These are phyloP conservation scores for Pyrrhosoma nymphula DNA, from an alignment of 2,888 invertebrate genomes.

Conservation along the genomic window DNA sequence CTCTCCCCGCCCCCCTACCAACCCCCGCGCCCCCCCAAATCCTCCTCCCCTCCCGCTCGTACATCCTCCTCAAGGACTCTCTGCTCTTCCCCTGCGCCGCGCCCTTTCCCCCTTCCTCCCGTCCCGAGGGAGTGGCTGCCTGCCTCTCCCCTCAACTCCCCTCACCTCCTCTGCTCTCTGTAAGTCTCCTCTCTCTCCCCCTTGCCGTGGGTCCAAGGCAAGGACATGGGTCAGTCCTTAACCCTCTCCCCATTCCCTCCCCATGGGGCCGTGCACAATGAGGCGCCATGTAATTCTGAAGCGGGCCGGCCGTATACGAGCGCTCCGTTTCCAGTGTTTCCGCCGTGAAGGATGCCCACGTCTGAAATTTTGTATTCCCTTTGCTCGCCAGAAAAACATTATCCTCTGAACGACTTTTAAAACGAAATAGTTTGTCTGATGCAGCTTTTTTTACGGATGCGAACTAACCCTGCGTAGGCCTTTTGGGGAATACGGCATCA, in stretches of 20 bases:
- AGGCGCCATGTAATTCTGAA: not conserved
- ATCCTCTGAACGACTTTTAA: too few species aligned
- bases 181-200: not conserved
- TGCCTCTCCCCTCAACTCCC: not conserved
- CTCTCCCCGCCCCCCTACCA: not conserved
- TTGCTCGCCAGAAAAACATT: too few species aligned
- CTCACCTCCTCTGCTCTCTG: not conserved
- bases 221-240: conserved; percentile 33
- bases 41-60: not conserved
- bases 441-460: too few species aligned
- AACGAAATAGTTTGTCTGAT: too few species aligned
- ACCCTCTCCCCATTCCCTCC: not conserved
- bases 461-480: too few species aligned
- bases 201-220: not conserved
- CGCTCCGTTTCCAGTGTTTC: too few species aligned
- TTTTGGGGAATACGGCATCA: too few species aligned
- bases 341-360: too few species aligned
- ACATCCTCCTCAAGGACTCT: conserved; percentile 49
- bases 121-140: not conserved
- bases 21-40: not conserved
- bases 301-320: not conserved
- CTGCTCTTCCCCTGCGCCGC: not conserved
- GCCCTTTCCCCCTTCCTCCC: not conserved
- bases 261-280: not conserved
- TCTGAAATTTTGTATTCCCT: too few species aligned